Percentiles rank a stretch among this genome's conserved stretches.
These are phyloP conservation scores for Oryzias dopingdopingensis DNA, from an alignment of 2,797 vertebrate genomes.

Conservation along the genomic window DNA sequence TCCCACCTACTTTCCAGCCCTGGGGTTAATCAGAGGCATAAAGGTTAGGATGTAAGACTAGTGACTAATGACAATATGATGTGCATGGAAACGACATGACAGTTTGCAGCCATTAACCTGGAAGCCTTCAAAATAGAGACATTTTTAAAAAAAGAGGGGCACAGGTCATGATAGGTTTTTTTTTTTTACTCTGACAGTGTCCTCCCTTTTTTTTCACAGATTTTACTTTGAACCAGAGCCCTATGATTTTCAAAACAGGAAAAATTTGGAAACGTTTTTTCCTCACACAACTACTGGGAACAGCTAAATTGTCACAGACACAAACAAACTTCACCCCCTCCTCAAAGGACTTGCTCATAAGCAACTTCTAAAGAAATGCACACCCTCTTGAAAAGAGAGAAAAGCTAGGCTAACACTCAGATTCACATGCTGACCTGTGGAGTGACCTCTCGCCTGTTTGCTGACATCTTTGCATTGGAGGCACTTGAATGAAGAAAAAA, in stretches of 20 bases:
- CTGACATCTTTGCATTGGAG: conserved; percentile 80
- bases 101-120: conserved; percentile 77
- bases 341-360: conserved; percentile 56
- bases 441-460: conserved; percentile 76
- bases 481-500: conserved; percentile 76
- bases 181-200: too few relatives aligned
- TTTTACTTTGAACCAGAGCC: too few relatives aligned
- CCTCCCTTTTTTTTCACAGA: too few relatives aligned
- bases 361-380: conserved; percentile 75
- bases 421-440: conserved; percentile 69
- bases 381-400: conserved; percentile 75
- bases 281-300: conserved; percentile 32
- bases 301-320: conserved; percentile 53
- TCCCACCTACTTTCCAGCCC: conserved; percentile 64
- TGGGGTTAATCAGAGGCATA: conserved; percentile 83
- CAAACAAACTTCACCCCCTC: conserved; percentile 45
- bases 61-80: conserved; percentile 86
- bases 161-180: conserved; percentile 45
- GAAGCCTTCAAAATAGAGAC: conserved; percentile 20
- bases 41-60: conserved; percentile 87
- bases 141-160: conserved; percentile 23
- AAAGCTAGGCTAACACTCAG: conserved; percentile 62
- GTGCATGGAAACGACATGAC: conserved; percentile 74
- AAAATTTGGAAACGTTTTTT: conserved; percentile 34
- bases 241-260: conserved; percentile 1